A percentile compares a stretch with the other conserved stretches of the same genome.
Evolutionary conservation across 1,140 invertebrate genomes (phyloP).

Genomic region (Euura saliciscinereae): DNA sequence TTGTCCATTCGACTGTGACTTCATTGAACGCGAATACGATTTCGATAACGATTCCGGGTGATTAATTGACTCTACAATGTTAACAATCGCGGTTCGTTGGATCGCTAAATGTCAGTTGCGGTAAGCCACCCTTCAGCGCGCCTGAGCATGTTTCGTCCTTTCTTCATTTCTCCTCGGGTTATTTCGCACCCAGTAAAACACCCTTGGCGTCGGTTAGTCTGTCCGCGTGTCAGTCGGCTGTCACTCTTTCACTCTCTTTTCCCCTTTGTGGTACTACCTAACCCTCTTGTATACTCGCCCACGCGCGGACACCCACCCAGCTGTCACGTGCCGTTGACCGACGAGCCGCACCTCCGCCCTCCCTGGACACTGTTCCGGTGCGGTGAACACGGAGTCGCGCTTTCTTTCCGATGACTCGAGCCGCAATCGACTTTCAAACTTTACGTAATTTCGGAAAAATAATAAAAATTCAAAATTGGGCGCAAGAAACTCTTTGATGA

Average conservation of each 20-base stretch:
- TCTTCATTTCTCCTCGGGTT: background rate
- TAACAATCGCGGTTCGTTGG: background rate
- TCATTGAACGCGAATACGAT: background rate
- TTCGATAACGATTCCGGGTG: background rate
- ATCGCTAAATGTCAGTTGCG: conserved; percentile 41
- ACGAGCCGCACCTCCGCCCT: conserved; percentile 14
- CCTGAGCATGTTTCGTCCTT: background rate
- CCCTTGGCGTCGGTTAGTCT: background rate
- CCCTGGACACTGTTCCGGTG: conserved; percentile 12
- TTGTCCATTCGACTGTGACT: too few species aligned
- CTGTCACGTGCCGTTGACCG: conserved; percentile 36
- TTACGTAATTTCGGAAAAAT: background rate
- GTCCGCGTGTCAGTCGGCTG: conserved; percentile 20
- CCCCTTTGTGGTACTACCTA: background rate
- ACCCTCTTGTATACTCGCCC: conserved; percentile 19
- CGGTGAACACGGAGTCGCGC: conserved; percentile 11
- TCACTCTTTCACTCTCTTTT: background rate
- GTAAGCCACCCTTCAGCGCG: conserved; percentile 25
- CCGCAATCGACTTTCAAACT: background rate
- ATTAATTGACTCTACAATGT: background rate
- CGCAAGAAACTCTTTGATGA: background rate
- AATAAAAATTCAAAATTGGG: too few species aligned
- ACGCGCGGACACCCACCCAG: conserved; percentile 31
- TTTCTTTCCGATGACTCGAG: background rate
- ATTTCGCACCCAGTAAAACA: background rate